Evolutionary conservation across 2,888 invertebrate genomes (phyloP).

Genomic region (Pherbina coryleti): DNA sequence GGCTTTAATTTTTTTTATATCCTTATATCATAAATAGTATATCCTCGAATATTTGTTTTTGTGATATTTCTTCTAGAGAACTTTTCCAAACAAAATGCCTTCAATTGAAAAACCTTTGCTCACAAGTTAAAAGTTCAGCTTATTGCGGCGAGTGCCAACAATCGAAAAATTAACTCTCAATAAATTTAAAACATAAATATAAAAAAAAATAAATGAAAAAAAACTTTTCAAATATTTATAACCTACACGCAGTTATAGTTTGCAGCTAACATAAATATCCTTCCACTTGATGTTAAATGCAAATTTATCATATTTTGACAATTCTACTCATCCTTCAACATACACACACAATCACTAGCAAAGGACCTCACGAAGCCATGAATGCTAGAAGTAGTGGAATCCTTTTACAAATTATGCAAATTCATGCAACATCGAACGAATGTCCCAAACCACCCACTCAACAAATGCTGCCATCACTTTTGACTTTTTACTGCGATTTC

Average conservation of each 20-base stretch:
- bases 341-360: background rate
- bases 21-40: too few species aligned
- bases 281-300: slow-evolving; percentile 55
- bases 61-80: too few species aligned
- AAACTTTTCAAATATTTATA: slow-evolving; percentile 20
- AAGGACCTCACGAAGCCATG: background rate
- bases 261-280: slow-evolving; percentile 19
- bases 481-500: slow-evolving; percentile 34
- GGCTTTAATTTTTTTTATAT: too few species aligned
- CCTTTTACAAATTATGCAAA: slow-evolving; percentile 55
- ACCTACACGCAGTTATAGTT: background rate
- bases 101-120: too few species aligned
- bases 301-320: slow-evolving; percentile 54
- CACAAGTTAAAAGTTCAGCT: too few species aligned
- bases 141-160: too few species aligned
- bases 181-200: slow-evolving; percentile 13
- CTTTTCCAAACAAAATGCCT: too few species aligned
- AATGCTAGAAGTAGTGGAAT: slow-evolving; percentile 37
- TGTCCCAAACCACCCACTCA: background rate
- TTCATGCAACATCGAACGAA: slow-evolving; percentile 49
- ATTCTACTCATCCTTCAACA: slow-evolving; percentile 6
- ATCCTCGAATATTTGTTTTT: too few species aligned
- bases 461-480: slow-evolving; percentile 29
- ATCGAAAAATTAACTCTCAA: slow-evolving; percentile 6
- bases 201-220: slow-evolving; percentile 19